Evolutionary conservation across 2,113 vertebrate species (phyloP).

Genomic region (Boleophthalmus pectinirostris): DNA sequence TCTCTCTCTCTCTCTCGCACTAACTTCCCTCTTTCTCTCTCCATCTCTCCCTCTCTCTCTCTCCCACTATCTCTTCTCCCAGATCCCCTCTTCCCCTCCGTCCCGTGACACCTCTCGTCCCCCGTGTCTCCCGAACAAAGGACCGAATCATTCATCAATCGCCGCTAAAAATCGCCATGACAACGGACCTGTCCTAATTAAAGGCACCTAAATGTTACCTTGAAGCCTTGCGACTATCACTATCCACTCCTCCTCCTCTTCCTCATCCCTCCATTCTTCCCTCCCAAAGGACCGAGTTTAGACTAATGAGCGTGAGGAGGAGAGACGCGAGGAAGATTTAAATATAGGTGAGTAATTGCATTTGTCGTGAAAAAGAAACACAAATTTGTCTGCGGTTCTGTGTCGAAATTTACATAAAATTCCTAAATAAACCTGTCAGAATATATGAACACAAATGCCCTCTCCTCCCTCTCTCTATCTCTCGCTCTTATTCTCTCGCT

Average conservation of each 20-base stretch:
- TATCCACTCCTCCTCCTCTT: conserved; percentile 45
- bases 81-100: conserved; percentile 53
- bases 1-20: not conserved
- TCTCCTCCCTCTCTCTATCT: no score
- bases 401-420: not conserved
- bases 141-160: conserved; percentile 86
- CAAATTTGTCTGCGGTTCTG: not conserved
- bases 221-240: conserved; percentile 66
- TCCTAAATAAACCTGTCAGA: not conserved
- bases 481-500: no score
- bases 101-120: conserved; percentile 52
- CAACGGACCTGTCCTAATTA: conserved; percentile 81
- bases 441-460: not conserved
- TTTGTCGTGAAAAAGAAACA: conserved; percentile 21
- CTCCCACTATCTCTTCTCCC: conserved; percentile 58
- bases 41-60: conserved; percentile 35
- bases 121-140: conserved; percentile 67
- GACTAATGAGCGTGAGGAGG: conserved; percentile 49
- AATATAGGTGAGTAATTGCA: conserved; percentile 28
- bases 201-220: conserved; percentile 75
- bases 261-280: conserved; percentile 11
- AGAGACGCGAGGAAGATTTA: conserved; percentile 46
- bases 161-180: conserved; percentile 74
- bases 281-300: conserved; percentile 27
- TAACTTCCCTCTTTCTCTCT: conserved; percentile 1